A percentile compares a stretch with the other conserved stretches of the same genome.
These are phyloP conservation scores for Elaphurus davidianus DNA, from an alignment of 2,113 vertebrate genomes.

Conservation along the genomic window DNA sequence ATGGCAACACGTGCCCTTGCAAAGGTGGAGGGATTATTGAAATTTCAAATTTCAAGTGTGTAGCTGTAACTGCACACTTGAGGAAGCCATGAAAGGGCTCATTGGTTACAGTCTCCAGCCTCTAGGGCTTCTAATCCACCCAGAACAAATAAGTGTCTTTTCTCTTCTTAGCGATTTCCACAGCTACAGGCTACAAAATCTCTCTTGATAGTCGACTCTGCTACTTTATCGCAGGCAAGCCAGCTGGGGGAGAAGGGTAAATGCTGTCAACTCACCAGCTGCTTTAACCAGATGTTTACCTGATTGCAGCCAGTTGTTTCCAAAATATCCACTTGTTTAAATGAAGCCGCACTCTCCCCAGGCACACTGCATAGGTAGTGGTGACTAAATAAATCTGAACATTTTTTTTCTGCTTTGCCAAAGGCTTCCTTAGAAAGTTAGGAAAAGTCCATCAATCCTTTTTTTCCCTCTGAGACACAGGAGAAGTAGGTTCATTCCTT, in stretches of 20 bases:
- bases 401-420: neutral
- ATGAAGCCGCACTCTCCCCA: neutral
- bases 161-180: neutral
- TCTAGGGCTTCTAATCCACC: neutral
- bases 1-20: conserved; percentile 19
- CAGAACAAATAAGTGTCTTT: neutral
- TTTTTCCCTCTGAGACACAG: neutral
- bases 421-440: neutral
- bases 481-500: neutral
- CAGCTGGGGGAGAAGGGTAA: neutral
- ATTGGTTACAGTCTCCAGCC: neutral
- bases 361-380: neutral
- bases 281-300: neutral
- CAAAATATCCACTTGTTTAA: neutral
- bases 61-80: neutral
- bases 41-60: neutral
- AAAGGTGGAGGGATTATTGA: neutral
- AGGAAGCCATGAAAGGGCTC: neutral
- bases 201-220: neutral
- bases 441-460: neutral
- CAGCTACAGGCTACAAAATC: neutral
- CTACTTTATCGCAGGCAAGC: neutral
- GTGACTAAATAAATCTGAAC: neutral
- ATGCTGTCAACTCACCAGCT: neutral
- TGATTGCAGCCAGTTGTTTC: neutral